phyloP scores from a whole-genome alignment of 1,140 invertebrate species.

The Lutraria rhynchaena region DNA sequence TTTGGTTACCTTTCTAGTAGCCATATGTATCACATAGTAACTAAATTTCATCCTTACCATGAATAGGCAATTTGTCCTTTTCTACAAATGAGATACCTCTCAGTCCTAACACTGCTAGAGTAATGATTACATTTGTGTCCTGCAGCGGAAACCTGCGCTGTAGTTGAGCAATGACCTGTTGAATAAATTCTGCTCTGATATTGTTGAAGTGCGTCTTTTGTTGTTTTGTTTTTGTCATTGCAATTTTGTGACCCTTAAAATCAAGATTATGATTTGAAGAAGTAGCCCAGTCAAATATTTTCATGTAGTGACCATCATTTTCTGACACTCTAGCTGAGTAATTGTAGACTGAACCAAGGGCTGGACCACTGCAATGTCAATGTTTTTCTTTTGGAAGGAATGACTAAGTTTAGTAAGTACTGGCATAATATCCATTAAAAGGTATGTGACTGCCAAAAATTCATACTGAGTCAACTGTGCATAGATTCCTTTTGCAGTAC shows the following conservation, averaged over 20 bases:
- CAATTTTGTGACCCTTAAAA: background rate
- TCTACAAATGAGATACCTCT: slow-evolving; percentile 27
- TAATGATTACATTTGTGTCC: background rate
- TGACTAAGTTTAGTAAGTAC: background rate
- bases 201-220: background rate
- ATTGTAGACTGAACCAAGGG: slow-evolving; percentile 6
- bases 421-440: slow-evolving; percentile 18
- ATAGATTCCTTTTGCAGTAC: slow-evolving; percentile 12
- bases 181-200: slow-evolving; percentile 9
- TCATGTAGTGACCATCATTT: slow-evolving; percentile 28
- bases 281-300: background rate
- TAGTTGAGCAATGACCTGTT: background rate
- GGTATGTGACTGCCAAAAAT: slow-evolving; percentile 9
- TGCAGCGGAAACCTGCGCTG: background rate
- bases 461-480: slow-evolving; percentile 13
- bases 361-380: slow-evolving; percentile 6
- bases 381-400: slow-evolving; percentile 21
- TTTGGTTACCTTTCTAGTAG: background rate
- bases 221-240: background rate
- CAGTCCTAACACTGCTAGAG: background rate
- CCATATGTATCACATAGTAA: slow-evolving; percentile 5
- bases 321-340: background rate
- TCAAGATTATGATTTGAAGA: background rate
- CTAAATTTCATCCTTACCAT: slow-evolving; percentile 32
- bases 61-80: slow-evolving; percentile 4